Evolutionary conservation across 2,888 invertebrate genomes (phyloP), one percentile per base, ranked within the genome.

Genomic region (Lapara coniferarum): DNA sequence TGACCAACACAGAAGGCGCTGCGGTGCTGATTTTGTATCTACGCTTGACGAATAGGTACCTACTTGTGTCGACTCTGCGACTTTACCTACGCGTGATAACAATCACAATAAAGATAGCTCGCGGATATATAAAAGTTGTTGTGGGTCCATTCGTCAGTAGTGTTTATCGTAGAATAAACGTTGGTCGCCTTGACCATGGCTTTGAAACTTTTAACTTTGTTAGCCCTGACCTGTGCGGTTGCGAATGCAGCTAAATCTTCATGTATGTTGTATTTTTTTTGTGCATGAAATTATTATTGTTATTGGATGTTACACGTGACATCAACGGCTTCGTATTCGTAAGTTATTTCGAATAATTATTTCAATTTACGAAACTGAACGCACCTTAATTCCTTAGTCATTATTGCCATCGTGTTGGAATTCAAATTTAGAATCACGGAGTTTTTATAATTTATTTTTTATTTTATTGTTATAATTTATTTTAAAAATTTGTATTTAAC

Each of bases 161-260:
- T 88, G 75, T 77, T 78, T 81, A 82, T 82, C 81, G 79, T 83
- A 82, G 80, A 82, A 84, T 85, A 82, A 84, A 83, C 78, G 84
- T 83, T 81, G 84, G 86, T 87, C 86, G 85, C 83, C 82, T 85
- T 87, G 89, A 87, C 89, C 86, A 90, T 92, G 92, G 88, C 88
- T 86, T 87, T 89, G 78, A 89, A 85, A 86, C 84, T 83, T 79
- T 76, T 89, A 74, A 81, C 82, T 80, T 76, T 91, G 66, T 73
- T 89, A 75, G 85, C 86, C 76, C 80, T 91, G 78, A 81, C 83
- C 77, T 82, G 85, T 78, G 83, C 79, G 77, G 84, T 85, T 84
- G 88, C 86, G 74, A 78, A 86, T 79, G 83, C 85, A 78, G 84
- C 87, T 75, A 92, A 92, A 86, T 78, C 87, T 37, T 71, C 87